These are phyloP conservation scores for Aphidoletes aphidimyza DNA, from an alignment of 2,888 invertebrate genomes.

Conservation along the genomic window DNA sequence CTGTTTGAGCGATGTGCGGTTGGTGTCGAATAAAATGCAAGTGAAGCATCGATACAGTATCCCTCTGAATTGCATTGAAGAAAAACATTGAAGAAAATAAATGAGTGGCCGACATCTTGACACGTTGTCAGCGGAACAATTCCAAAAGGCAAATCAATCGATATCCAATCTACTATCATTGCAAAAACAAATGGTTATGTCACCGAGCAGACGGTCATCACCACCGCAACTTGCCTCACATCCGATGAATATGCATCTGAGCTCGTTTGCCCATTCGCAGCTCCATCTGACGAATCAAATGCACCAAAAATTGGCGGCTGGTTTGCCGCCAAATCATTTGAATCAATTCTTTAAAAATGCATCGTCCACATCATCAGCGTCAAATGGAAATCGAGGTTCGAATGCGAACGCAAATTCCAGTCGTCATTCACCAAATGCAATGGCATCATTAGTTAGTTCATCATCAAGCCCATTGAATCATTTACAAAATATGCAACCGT, in stretches of 20 bases:
- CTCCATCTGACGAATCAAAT: conserved; percentile 66
- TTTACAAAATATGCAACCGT: conserved; percentile 95
- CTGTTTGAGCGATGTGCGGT: not conserved
- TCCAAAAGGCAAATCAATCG: conserved; percentile 55
- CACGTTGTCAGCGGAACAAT: conserved; percentile 54
- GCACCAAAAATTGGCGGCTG: conserved; percentile 65
- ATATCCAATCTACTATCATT: conserved; percentile 47
- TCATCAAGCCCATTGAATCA: conserved; percentile 81
- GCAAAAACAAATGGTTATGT: conserved; percentile 70
- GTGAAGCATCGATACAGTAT: not conserved
- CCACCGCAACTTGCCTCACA: conserved; percentile 69
- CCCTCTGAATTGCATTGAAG: conserved; percentile 17
- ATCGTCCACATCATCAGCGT: conserved; percentile 61
- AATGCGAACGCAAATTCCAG: conserved; percentile 56
- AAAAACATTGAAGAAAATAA: conserved; percentile 52
- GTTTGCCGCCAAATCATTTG: conserved; percentile 61
- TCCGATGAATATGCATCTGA: conserved; percentile 67
- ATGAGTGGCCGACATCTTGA: conserved; percentile 55
- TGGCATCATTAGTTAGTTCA: conserved; percentile 55
- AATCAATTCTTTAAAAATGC: conserved; percentile 64
- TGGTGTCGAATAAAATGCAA: conserved; percentile 1
- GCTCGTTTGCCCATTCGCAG: conserved; percentile 64
- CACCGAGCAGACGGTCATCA: conserved; percentile 74
- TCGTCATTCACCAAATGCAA: conserved; percentile 57
- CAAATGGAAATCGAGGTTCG: conserved; percentile 55